A percentile compares a stretch with the other conserved stretches of the same genome.
Evolutionary conservation across 2,888 invertebrate species (phyloP).

Genomic region (Microctonus hyperodae): DNA sequence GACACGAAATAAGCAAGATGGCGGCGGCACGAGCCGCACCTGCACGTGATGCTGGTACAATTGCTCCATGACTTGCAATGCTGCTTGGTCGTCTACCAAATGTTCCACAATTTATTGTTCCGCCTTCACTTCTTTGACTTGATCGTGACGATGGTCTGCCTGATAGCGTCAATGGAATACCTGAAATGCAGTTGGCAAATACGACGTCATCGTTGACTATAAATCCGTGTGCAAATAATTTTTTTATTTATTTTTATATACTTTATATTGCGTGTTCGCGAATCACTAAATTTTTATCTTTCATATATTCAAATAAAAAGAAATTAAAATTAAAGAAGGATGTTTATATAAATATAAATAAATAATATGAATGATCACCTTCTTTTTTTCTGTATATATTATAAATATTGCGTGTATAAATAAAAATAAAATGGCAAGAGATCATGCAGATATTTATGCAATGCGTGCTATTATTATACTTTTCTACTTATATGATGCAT

Average conservation of each 20-base stretch:
- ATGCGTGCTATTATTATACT: neutral
- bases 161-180: constrained; percentile 69
- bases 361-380: too few relatives aligned
- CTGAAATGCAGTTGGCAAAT: constrained; percentile 53
- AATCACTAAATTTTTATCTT: too few relatives aligned
- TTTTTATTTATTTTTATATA: too few relatives aligned
- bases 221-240: too few relatives aligned
- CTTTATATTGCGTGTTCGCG: too few relatives aligned
- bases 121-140: constrained; percentile 66
- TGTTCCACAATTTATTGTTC: constrained; percentile 62
- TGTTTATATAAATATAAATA: too few relatives aligned
- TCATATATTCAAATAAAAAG: too few relatives aligned
- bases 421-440: neutral
- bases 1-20: constrained; percentile 94
- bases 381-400: too few relatives aligned
- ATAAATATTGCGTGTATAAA: neutral
- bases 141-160: constrained; percentile 68
- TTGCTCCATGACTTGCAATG: constrained; percentile 72
- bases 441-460: neutral
- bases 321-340: too few relatives aligned
- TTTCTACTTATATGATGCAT: neutral
- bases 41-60: constrained; percentile 85
- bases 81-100: constrained; percentile 65
- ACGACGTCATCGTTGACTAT: neutral
- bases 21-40: constrained; percentile 93